These are phyloP conservation scores for Pristionchus arcanus DNA, from an alignment of 2,888 invertebrate genomes.

Conservation along the genomic window DNA sequence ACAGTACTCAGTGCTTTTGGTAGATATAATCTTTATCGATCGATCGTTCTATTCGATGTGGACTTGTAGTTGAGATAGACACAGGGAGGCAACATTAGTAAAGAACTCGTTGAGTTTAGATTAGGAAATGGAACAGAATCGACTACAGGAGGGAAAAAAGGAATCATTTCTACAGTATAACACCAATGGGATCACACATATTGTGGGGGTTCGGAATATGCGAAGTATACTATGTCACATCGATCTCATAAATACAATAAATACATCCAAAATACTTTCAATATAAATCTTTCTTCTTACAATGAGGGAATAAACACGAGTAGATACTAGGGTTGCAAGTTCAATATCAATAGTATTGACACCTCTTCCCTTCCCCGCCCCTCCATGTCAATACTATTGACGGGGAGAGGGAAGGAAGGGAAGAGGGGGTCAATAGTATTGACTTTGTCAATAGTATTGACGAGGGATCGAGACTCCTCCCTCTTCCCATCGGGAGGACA, in stretches of 20 bases:
- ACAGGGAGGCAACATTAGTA: slow-evolving; percentile 31
- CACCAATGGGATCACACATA: slow-evolving; percentile 32
- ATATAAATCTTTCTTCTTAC: not conserved
- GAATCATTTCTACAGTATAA: slow-evolving; percentile 6
- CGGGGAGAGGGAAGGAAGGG: too few relatives aligned
- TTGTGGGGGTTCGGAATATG: slow-evolving; percentile 32
- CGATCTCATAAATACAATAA: slow-evolving; percentile 43
- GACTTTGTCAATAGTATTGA: too few relatives aligned
- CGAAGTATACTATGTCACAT: slow-evolving; percentile 43
- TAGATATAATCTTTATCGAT: slow-evolving; percentile 21
- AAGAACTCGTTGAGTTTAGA: slow-evolving; percentile 32
- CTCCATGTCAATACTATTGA: too few relatives aligned
- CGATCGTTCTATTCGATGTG: slow-evolving; percentile 20
- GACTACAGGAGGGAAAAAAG: not conserved
- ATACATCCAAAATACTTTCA: slow-evolving; percentile 29
- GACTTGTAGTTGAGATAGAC: slow-evolving; percentile 30
- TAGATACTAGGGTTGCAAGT: too few relatives aligned
- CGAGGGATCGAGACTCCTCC: too few relatives aligned
- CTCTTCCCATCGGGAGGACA: too few relatives aligned
- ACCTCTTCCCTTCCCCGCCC: too few relatives aligned
- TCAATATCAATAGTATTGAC: too few relatives aligned
- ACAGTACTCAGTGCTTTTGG: not conserved
- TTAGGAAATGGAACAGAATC: slow-evolving; percentile 6
- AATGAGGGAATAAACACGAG: not conserved
- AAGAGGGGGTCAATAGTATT: too few relatives aligned